Evolutionary conservation across 2,888 invertebrate species (phyloP).

Genomic region (Xestia xanthographa): DNA sequence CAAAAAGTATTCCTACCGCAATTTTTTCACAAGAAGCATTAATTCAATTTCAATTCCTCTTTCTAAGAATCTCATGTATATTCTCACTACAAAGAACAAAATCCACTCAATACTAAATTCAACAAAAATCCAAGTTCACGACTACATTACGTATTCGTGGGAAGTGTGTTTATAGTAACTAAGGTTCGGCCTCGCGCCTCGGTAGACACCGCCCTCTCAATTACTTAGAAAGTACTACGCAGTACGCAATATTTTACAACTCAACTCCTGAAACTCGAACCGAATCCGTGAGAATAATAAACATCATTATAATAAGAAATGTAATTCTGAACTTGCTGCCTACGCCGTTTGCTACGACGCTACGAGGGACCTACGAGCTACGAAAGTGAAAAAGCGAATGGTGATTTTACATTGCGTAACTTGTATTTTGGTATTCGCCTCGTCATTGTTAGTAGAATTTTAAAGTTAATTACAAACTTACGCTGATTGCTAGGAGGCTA

Average conservation of each 20-base stretch:
- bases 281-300: neutral
- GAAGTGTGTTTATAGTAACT: slow-evolving; percentile 39
- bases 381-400: neutral
- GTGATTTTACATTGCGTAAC: neutral
- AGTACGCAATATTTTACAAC: slow-evolving; percentile 33
- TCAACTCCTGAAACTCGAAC: slow-evolving; percentile 22
- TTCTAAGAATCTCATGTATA: neutral
- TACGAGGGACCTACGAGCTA: slow-evolving; percentile 19
- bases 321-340: neutral
- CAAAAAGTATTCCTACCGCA: neutral
- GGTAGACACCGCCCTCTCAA: slow-evolving; percentile 35
- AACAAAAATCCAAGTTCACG: slow-evolving; percentile 10
- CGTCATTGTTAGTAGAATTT: neutral
- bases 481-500: neutral
- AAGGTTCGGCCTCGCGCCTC: slow-evolving; percentile 18
- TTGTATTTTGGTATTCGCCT: neutral
- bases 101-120: slow-evolving; percentile 10
- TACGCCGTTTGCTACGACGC: slow-evolving; percentile 23
- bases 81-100: neutral
- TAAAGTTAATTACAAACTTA: neutral
- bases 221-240: slow-evolving; percentile 39
- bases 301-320: slow-evolving; percentile 6
- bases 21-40: neutral
- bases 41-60: neutral
- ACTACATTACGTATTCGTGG: slow-evolving; percentile 20